Base-by-base conservation (phyloP, 2,888 invertebrate species). In the Eurytoma californica region DNA sequence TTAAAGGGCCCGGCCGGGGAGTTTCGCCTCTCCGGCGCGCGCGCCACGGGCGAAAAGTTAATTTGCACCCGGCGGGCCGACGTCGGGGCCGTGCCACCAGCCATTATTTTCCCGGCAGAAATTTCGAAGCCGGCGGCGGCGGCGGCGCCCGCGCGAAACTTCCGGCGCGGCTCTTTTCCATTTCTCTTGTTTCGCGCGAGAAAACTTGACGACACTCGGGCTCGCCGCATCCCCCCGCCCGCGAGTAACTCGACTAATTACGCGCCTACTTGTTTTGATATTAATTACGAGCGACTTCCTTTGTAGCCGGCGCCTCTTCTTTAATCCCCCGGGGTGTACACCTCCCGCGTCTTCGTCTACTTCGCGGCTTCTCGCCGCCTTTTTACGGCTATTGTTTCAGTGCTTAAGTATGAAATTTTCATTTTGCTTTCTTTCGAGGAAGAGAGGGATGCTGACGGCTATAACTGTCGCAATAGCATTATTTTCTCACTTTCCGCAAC, bases 211-310 rank as follows among this genome's bases (percentile, higher is more conserved):
- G 20, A 49, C 49, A 28, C 39, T 39, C 67, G 3, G 24, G 24
- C 24, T 24, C 24, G 24, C 24, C n/a, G n/a, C n/a, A n/a, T n/a
- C n/a, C n/a, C 24, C 24, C 24, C 47, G 58, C 28, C 65, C 49
- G 67, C 9, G 67, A 75, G 60, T 60, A 68, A 75, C 67, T 75
- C 68, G 51, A 30, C 60, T 75, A 67, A 68, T 75, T 75, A 68
- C 53, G 58, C 20, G 67, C 51, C 68, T 57, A 53, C 60, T 68
- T 60, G 60, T 75, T 68, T 75, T 68, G 49, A 49, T 74, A 74
- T 74, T 74, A 73, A 74, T 74, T 74, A 68, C 75, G 20, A 61
- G 61, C 53, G 30, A 68, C 51, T 58, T 51, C 49, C 65, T 73
- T 57, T 66, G 47, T 61, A 13, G 20, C 12, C 12, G 13, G 12